Evolutionary conservation across 2,113 vertebrate species (phyloP), one percentile per base, ranked within the genome.

Genomic region (Lepus timidus): DNA sequence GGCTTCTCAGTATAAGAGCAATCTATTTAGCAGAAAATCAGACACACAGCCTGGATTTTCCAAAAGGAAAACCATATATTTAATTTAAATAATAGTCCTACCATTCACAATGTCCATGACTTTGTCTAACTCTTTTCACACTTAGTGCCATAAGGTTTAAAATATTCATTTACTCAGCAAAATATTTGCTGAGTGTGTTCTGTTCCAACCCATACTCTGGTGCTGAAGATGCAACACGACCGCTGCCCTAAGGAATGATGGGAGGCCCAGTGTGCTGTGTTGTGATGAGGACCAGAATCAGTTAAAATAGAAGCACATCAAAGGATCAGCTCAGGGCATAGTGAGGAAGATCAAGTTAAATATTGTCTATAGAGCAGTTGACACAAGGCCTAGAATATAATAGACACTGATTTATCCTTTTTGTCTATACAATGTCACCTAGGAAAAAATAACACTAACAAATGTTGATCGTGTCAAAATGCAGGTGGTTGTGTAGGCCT

Each of bases 1-100:
- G 64, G 12, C 9, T 61, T 9, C n/a, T 67, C 55, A 5, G 4
- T 7, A 25, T 27, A 82, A 9, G 4, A 52, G 68, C 49, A 19
- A 92, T 90, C 25, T 84, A 71, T 12, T 62, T 82, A 62, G 36
- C 9, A 85, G n/a, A 90, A 88, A 91, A 71, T 68, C 9, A 90
- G 19, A 80, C 23, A 78, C 1, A 62, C 16, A 61, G 78, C 17
- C 12, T 76, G 2, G 12, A 33, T 29, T 95, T 91, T 91, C 64
- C 82, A 62, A 11, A 82, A 79, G 55, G 52, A 92, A 81, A 74
- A 39, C 0, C 4, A 65, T 17, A 52, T 31, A 64, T 31, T 64
- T 73, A 83, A 73, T 70, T 85, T 75, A 68, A 94, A 71, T 36
- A 36, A 82, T 2, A 19, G 13, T 74, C 78, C 31, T 75, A 33